A percentile compares a stretch with the other conserved stretches of the same genome.
Evolutionary conservation across 2,113 vertebrate genomes (phyloP).

Genomic region (Halichoerus grypus): DNA sequence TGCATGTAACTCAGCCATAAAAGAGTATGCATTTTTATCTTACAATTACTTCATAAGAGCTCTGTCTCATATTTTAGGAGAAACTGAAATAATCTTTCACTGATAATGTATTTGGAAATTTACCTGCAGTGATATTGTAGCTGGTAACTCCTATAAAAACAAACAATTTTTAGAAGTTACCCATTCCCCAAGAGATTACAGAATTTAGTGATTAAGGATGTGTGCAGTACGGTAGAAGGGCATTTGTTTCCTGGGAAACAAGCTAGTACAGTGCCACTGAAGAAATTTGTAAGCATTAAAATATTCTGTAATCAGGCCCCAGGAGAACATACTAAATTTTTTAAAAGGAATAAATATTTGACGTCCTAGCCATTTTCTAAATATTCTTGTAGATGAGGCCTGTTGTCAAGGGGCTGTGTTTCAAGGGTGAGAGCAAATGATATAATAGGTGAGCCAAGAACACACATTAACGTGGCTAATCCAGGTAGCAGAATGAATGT

Average conservation of each 20-base stretch:
- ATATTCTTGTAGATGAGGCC: conserved; percentile 81
- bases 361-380: conserved; percentile 82
- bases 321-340: conserved; percentile 87
- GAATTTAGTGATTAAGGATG: conserved; percentile 87
- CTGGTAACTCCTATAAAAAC: conserved; percentile 82
- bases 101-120: conserved; percentile 81
- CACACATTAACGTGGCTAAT: neutral
- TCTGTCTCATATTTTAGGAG: conserved; percentile 65
- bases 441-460: neutral
- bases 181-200: conserved; percentile 84
- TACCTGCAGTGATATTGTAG: conserved; percentile 84
- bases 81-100: conserved; percentile 80
- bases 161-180: conserved; percentile 83
- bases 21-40: conserved; percentile 81
- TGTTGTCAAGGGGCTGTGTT: conserved; percentile 80
- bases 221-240: conserved; percentile 83
- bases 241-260: conserved; percentile 90
- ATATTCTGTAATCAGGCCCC: conserved; percentile 89
- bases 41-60: conserved; percentile 76
- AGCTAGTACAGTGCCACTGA: conserved; percentile 85
- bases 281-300: conserved; percentile 89
- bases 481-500: conserved; percentile 65
- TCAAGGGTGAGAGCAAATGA: conserved; percentile 52
- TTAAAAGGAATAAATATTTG: conserved; percentile 89
- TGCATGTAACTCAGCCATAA: conserved; percentile 64